Percentiles rank a stretch among this genome's conserved stretches.
Conservation (phyloP, 2,113 vertebrate genomes). For the Octodon degus region DNA sequence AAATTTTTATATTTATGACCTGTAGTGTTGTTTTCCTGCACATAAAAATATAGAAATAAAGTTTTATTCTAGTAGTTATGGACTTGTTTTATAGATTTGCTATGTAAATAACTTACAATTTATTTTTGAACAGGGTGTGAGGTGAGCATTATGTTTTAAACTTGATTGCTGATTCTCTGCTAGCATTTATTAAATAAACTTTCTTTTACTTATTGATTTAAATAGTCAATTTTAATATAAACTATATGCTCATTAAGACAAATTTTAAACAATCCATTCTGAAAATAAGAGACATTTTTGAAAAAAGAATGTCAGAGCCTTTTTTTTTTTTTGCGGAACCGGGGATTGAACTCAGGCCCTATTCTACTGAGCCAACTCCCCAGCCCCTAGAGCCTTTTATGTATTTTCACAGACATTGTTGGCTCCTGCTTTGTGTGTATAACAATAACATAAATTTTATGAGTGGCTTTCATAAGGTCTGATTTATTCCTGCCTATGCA, state of each 20-base stretch:
- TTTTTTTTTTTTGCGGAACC: no score
- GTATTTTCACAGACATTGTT: neutral
- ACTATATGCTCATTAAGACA: neutral
- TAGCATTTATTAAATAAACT: neutral
- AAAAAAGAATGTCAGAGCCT: neutral
- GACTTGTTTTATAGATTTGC: constrained; percentile 13
- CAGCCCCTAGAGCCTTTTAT: neutral
- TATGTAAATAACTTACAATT: neutral
- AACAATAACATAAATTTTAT: neutral
- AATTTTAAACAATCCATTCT: neutral
- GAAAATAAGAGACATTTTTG: neutral
- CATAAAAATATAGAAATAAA: neutral
- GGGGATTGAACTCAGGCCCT: no score
- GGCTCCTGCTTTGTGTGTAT: neutral
- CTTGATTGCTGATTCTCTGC: neutral
- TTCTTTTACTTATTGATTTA: neutral
- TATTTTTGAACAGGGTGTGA: neutral
- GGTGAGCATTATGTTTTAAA: neutral
- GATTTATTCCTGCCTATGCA: neutral
- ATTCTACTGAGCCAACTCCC: no score
- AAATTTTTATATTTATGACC: neutral
- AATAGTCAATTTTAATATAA: neutral
- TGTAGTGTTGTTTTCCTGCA: neutral
- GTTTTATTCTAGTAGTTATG: neutral
- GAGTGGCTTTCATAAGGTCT: constrained; percentile 1